A percentile compares a stretch with the other conserved stretches of the same genome.
These are phyloP conservation scores for Macrotis lagotis DNA, from an alignment of 2,113 vertebrate species.

Conservation along the genomic window DNA sequence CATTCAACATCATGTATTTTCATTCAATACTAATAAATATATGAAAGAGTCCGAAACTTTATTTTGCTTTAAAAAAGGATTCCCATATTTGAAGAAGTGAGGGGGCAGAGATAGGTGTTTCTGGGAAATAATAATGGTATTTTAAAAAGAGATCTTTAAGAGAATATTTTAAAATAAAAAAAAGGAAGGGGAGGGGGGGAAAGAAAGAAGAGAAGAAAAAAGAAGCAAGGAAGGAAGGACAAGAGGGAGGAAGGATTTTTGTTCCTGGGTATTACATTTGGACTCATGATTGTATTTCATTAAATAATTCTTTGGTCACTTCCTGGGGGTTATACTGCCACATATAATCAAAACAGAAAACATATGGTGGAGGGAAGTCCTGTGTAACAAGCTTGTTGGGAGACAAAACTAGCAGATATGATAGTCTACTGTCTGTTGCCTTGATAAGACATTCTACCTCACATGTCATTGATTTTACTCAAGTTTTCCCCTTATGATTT, in stretches of 20 bases:
- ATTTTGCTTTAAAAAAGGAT: background rate
- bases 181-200: background rate
- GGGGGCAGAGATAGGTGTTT: background rate
- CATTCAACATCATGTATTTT: background rate
- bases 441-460: background rate
- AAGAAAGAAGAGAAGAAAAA: no score
- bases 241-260: background rate
- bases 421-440: background rate
- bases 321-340: background rate
- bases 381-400: background rate
- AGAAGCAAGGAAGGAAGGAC: background rate
- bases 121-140: slow-evolving; percentile 9
- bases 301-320: background rate
- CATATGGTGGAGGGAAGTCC: background rate
- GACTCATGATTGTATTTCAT: background rate
- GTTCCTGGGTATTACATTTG: background rate
- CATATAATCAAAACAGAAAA: background rate
- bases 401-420: background rate
- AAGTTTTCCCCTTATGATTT: background rate
- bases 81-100: background rate
- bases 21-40: background rate
- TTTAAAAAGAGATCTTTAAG: background rate
- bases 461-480: background rate
- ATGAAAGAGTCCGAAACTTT: background rate
- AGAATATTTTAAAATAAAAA: background rate